Evolutionary conservation across 64 coral and sea anemone species (phyloP).

Genomic region (Porites lutea): DNA sequence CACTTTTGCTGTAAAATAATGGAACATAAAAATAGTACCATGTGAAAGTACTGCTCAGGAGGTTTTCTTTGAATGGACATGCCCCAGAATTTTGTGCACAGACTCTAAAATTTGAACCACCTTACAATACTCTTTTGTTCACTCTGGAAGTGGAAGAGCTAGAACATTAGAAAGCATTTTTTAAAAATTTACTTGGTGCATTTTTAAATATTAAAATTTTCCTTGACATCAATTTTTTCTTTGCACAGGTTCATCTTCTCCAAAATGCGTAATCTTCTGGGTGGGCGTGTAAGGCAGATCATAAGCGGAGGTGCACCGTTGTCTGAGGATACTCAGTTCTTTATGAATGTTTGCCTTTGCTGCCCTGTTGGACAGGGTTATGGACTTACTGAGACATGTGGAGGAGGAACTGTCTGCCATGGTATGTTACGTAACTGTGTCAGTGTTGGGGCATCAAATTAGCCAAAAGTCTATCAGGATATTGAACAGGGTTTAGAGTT

Average conservation of each 20-base stretch:
- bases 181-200: too few species aligned
- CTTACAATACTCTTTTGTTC: too few species aligned
- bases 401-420: slow-evolving; percentile 87
- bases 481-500: too few species aligned
- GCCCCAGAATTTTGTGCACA: too few species aligned
- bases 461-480: too few species aligned
- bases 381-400: slow-evolving; percentile 96
- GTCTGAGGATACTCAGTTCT: slow-evolving; percentile 93
- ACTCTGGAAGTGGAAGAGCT: too few species aligned
- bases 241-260: slow-evolving; percentile 88
- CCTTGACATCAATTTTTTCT: neutral
- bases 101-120: too few species aligned
- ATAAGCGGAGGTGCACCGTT: slow-evolving; percentile 94
- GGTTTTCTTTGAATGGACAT: too few species aligned
- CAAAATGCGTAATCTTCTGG: slow-evolving; percentile 85
- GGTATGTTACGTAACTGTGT: slow-evolving; percentile 32
- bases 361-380: slow-evolving; percentile 97
- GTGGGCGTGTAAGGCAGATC: slow-evolving; percentile 88
- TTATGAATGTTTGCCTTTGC: slow-evolving; percentile 99
- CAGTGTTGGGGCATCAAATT: neutral
- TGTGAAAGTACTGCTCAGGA: too few species aligned
- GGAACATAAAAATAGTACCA: too few species aligned
- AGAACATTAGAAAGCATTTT: too few species aligned
- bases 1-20: too few species aligned
- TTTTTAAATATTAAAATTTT: neutral